Evolutionary conservation across 2,113 vertebrate species (phyloP).

Genomic region (Embiotoca jacksoni): DNA sequence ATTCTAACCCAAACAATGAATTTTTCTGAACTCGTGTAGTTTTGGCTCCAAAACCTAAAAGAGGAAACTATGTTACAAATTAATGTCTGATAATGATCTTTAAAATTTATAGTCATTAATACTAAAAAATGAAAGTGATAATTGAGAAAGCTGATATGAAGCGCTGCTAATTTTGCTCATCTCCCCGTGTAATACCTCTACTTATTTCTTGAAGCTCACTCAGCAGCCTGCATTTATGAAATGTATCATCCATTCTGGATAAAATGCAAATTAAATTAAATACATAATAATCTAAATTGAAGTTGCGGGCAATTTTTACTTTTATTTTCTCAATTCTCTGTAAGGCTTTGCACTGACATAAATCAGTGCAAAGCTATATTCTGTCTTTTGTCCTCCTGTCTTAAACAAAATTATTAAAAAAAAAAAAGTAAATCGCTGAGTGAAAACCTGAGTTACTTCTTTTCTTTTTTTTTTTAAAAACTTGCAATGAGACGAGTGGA

Average conservation of each 20-base stretch:
- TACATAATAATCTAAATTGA: too few relatives aligned
- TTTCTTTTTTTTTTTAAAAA: constrained; percentile 22
- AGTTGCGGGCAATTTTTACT: too few relatives aligned
- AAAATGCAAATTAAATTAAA: neutral
- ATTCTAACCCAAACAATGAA: too few relatives aligned
- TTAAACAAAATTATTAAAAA: constrained; percentile 33
- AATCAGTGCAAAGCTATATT: constrained; percentile 6
- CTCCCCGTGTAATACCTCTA: neutral
- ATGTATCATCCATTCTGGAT: neutral
- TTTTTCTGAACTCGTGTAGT: too few relatives aligned
- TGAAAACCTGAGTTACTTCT: constrained; percentile 31
- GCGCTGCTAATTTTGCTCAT: neutral
- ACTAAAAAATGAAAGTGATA: too few relatives aligned
- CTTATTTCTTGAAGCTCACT: constrained; percentile 6
- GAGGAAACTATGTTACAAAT: too few relatives aligned
- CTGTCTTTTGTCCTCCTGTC: constrained; percentile 16
- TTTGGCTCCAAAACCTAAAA: too few relatives aligned
- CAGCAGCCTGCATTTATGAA: constrained; percentile 4
- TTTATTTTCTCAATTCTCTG: neutral
- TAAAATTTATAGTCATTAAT: too few relatives aligned
- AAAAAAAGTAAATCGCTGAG: constrained; percentile 31
- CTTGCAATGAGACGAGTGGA: constrained; percentile 22
- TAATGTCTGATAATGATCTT: too few relatives aligned
- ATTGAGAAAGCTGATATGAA: neutral
- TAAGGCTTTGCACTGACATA: neutral